Base-by-base conservation (phyloP, 2,888 invertebrate species). In the Stenolophus ochropezus region DNA sequence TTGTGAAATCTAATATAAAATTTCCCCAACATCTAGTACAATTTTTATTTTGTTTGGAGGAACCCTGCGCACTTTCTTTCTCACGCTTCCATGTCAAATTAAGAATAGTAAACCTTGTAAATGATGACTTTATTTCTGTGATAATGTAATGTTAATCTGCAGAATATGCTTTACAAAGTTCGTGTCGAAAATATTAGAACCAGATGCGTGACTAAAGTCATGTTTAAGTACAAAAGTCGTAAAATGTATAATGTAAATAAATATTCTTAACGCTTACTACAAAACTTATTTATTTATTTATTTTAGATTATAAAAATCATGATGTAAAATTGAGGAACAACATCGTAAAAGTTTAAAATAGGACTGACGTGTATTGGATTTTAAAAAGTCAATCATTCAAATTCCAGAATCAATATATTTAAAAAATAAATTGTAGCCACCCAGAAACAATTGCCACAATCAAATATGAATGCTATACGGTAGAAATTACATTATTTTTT, bases 251-350 rank as follows among this genome's bases (percentile, higher is more conserved):
- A 73, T 49, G 73, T 73, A 73, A 73, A 73, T 73, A 73, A 73
- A 73, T 73, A 49, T 73, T 51, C 73, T 47, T 49, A 73, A 73
- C 73, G 51, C 73, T 71, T 73, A 73, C 47, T 25, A 73, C 73
- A 33, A 69, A 69, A 69, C 23, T 49, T 73, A 47, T 73, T 47
- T 51, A 73, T 73, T 73, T 73, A 73, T 73, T 73, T 73, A 73
- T 73, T 73, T 73, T 73, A 51, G 73, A 73, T 73, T 73, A 73
- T 73, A 73, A 73, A 73, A 73, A 23, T 73, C 51, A 47, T 14
- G 73, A 73, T 73, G 51, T 73, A 73, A 73, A 73, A 73, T 49
- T 49, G 14, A 73, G 33, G 51, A 73, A 47, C 73, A 73, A 73
- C 73, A 73, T 49, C 47, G 51, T 51, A 69, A 47, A 73, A 73